Base-by-base conservation (phyloP, 1,140 invertebrate genomes). In the Dryas iulia region DNA sequence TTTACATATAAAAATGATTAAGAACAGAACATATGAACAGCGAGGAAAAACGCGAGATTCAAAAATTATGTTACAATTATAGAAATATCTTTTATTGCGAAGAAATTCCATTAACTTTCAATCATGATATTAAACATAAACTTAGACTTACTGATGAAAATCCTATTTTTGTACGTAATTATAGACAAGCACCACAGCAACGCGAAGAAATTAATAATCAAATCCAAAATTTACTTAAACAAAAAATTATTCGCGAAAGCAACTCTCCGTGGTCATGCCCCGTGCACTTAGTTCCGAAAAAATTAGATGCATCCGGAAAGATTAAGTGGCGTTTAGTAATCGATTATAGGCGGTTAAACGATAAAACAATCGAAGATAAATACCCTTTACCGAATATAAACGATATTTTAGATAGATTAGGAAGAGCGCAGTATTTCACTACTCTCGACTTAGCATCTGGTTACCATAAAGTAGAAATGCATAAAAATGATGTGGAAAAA, bases 141-240 rank as follows among this genome's bases (percentile, higher is more conserved):
- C 21, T 60, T 23, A 58, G 56, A 60, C 21, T 60, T 23, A 35
- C 24, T 60, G 30, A 33, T 31, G 18, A 35, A 39, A 60, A 7
- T 18, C 59, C 30, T 60, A 60, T 60, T 60, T 60, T n/a, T n/a
- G 30, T 60, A 6, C 35, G 56, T 30, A 58, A 18, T 4, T 30
- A 58, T 18, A 58, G 56, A 58, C 56, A 58, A n/a, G 56, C 56
- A 28, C 28, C 56, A 18, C 56, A 58, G 30, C 56, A 58, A 58
- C 56, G 56, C 8, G 25, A 58, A 14, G 56, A 58, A 60, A 39
- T 66, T n/a, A 58, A 47, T 26, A 62, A 47, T 39, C 30, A 60
- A 7, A 12, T 60, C 57, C 14, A 64, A 3, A 26, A 60, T 39
- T 35, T 60, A 14, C 25, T 24, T 18, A 30, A n/a, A n/a, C 33